Evolutionary conservation across 2,113 vertebrate species (phyloP), one percentile per base, ranked within the genome.

Genomic region (Zeus faber): DNA sequence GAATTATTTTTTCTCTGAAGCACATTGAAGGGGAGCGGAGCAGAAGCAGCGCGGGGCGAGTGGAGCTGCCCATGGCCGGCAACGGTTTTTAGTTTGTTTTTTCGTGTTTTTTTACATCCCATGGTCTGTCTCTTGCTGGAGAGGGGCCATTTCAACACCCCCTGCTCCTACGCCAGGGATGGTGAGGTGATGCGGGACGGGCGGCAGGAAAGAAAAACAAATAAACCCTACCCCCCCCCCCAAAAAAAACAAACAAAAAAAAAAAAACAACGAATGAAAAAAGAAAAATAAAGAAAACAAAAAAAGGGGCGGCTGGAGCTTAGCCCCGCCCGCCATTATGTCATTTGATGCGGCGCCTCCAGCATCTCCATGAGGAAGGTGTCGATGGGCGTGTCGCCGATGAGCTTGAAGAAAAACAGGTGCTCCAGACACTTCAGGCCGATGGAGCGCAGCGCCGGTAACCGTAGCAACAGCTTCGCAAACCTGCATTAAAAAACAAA

Each of bases 331-430:
- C 47, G 43, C 62, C 49, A 85, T 91, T 95, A 98, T 85, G 96
- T 98, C 92, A 96, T 92, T 86, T 99, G 97, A 84, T 99, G 95
- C 0, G 97, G 97, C 0, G 96, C 95, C 77, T 99, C 97, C 77
- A 99, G 91, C 97, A 99, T 99, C 85, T 99, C 97, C 97, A 99
- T 98, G 77, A 99, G 83, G 88, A 99, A 99, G 81, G 97, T 99
- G 91, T 99, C 97, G 4, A 99, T 99, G 27, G 97, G 97, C 2
- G 97, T 99, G 89, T 99, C 97, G 0, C 97, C 97, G 64, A 98
- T 99, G 82, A 98, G 93, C 78, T 99, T 99, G 90, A 99, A 99
- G 88, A 99, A 99, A 88, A 99, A 99, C 43, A 99, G 89, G 70
- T 99, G 97, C 80, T 99, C 97, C 82, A 99, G 88, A 88, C 97